Evolutionary conservation across 2,797 vertebrate species (phyloP), one percentile per base, ranked within the genome.

Genomic region (Arvicola amphibius): DNA sequence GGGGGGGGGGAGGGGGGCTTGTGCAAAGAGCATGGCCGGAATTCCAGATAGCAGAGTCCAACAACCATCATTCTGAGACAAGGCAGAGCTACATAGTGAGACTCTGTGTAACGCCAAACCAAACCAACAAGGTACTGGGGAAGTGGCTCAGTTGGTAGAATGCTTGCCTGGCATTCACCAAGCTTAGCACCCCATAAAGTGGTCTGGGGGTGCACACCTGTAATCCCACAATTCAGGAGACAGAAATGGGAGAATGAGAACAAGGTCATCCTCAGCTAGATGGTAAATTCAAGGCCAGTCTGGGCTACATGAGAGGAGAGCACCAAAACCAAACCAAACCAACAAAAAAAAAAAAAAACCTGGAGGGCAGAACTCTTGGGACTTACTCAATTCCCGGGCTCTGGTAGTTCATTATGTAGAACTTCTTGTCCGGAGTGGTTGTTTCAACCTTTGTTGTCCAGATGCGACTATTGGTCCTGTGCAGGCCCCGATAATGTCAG

Each of bases 301-400:
- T 79, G 12, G 21, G 32, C 2, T 51, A 51, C 34, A 2, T 51
- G 29, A 14, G 8, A 51, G 21, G 25, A 6, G 23, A 40, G 46
- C 17, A 67, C 27, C 25, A 19, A 46, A 67, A 65, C 46, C 17
- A 19, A 19, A 69, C 32, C 46, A 51, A 32, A 19, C 46, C 17
- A 34, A 12, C 29, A 14, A 56, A 69, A 48, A 51, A 69, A 48
- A 51, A 69, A 32, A 10, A 29, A 32, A 32, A 21, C 48, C 16
- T 21, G 32, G 63, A 69, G 37, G n/a, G 63, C 14, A 14, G 25
- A 5, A 16, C 37, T 10, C 13, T 23, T 6, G 27, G 65, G 46
- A 14, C 65, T 98, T 90, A 98, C 98, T 95, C 51, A 0, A 98
- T 97, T 48, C 98, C 97, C 1, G 34, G 14, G 8, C 56, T 92